phyloP scores from a whole-genome alignment of 2,797 vertebrate species.

The Morus bassanus region DNA sequence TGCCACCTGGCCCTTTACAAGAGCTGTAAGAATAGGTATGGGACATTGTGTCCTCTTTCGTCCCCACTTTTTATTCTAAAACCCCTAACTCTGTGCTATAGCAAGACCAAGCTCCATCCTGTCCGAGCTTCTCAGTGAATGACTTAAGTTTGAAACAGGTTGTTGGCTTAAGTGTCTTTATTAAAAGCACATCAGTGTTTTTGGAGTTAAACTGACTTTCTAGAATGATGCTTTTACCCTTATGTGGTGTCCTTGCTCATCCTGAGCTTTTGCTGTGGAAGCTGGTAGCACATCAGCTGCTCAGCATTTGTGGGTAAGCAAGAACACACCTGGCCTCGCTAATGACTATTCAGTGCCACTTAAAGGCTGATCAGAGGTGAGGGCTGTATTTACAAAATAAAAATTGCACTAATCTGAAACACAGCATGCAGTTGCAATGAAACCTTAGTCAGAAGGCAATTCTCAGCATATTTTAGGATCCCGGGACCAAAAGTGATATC shows the following conservation, averaged over 20 bases:
- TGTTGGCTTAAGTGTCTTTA: not conserved
- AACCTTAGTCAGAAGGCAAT: not conserved
- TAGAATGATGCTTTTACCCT: not conserved
- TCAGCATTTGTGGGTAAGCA: conserved; percentile 38
- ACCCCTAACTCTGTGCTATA: not conserved
- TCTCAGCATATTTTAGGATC: conserved; percentile 10
- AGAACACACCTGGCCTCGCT: conserved; percentile 38
- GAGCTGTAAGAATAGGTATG: not conserved
- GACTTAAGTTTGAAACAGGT: accelerated
- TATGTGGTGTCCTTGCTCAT: not conserved
- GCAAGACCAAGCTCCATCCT: not conserved
- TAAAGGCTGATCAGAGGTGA: conserved; percentile 19
- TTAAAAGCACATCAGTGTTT: not conserved
- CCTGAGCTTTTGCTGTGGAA: conserved; percentile 5
- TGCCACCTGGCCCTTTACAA: not conserved
- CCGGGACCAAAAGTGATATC: not conserved
- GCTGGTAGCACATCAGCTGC: conserved; percentile 2
- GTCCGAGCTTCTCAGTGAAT: not conserved
- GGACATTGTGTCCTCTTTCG: not conserved
- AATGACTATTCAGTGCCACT: conserved; percentile 45
- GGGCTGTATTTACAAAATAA: conserved; percentile 9
- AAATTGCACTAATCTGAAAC: not conserved
- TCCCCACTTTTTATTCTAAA: not conserved
- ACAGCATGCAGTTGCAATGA: not conserved
- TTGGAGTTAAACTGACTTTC: not conserved